Conservation (phyloP, 2,888 invertebrate species). For the Brachyptera putata region DNA sequence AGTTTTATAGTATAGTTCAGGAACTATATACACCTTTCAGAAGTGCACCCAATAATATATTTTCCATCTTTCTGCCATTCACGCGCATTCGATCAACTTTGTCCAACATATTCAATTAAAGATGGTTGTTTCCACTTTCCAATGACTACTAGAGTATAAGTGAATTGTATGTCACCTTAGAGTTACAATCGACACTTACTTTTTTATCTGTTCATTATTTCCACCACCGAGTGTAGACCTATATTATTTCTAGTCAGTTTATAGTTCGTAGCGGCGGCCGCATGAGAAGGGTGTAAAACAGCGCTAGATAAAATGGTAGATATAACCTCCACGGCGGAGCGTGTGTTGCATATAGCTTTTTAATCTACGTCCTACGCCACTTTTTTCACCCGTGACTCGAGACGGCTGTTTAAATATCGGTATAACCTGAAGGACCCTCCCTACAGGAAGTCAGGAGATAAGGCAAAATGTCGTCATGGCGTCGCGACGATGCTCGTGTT, state of each 20-base stretch:
- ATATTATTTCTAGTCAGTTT: neutral
- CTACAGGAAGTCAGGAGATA: slow-evolving; percentile 13
- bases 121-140: too few relatives aligned
- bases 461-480: slow-evolving; percentile 1
- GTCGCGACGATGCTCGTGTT: slow-evolving; percentile 4
- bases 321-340: neutral
- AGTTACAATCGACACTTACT: too few relatives aligned
- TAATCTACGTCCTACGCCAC: neutral
- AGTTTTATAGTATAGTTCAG: too few relatives aligned
- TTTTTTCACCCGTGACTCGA: neutral
- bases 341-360: neutral
- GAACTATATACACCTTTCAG: too few relatives aligned
- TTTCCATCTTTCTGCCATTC: too few relatives aligned
- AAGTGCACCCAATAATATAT: too few relatives aligned
- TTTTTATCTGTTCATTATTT: too few relatives aligned
- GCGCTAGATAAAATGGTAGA: neutral
- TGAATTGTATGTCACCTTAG: too few relatives aligned
- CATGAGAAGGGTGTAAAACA: neutral
- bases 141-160: too few relatives aligned
- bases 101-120: too few relatives aligned
- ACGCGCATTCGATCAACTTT: too few relatives aligned
- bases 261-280: neutral
- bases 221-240: too few relatives aligned
- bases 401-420: neutral
- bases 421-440: neutral